Evolutionary conservation across 2,797 vertebrate genomes (phyloP).

Genomic region (Bovichtus variegatus): DNA sequence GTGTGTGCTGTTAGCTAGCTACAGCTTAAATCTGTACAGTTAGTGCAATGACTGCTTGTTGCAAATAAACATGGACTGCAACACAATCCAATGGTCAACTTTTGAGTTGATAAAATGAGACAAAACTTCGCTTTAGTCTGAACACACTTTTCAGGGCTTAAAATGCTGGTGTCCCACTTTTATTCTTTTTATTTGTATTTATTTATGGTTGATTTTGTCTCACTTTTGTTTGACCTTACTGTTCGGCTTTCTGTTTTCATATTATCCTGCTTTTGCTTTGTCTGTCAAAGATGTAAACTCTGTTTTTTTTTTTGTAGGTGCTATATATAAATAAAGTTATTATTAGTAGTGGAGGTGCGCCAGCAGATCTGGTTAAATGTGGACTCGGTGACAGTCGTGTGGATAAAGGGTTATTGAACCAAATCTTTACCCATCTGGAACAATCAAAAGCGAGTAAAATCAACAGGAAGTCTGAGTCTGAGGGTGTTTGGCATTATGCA

Average conservation of each 20-base stretch:
- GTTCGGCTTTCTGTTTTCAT: too few species aligned
- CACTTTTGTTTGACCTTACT: too few species aligned
- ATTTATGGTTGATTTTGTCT: too few species aligned
- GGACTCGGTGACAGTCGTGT: not conserved
- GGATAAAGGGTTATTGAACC: not conserved
- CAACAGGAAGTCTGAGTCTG: slow-evolving; percentile 12
- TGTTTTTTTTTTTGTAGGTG: too few species aligned
- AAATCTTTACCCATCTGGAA: slow-evolving; percentile 27
- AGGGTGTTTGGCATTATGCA: slow-evolving; percentile 46
- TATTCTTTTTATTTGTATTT: too few species aligned
- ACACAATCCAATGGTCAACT: not conserved
- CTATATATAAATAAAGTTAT: too few species aligned
- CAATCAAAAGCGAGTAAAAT: slow-evolving; percentile 11
- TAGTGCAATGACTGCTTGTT: not conserved
- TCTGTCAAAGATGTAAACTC: too few species aligned
- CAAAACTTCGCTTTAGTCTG: not conserved
- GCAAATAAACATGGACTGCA: not conserved
- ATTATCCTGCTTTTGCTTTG: too few species aligned
- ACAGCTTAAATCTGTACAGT: not conserved
- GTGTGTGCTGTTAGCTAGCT: not conserved
- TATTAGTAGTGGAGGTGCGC: too few species aligned
- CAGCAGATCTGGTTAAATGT: too few species aligned
- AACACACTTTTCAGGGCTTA: not conserved
- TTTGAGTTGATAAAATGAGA: not conserved
- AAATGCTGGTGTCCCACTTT: too few species aligned